These are phyloP conservation scores for Leucosticte australis DNA, from an alignment of 2,113 vertebrate species.

Conservation along the genomic window DNA sequence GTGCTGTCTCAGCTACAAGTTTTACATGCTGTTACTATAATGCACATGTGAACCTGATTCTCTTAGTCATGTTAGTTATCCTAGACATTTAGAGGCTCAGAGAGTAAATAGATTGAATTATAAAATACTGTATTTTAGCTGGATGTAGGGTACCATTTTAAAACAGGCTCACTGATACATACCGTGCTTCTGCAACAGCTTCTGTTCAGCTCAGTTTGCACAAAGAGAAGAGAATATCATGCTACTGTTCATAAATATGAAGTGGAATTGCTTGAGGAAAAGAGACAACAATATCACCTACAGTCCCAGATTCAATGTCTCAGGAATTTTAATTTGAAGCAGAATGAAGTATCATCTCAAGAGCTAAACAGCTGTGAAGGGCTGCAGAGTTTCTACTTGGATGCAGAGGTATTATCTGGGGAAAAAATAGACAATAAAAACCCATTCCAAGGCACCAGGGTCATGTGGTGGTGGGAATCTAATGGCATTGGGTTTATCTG, in stretches of 20 bases:
- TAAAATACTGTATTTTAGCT: not conserved
- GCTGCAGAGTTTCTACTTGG: not conserved
- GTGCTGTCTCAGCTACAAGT: not conserved
- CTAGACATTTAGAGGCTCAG: not conserved
- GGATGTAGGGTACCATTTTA: not conserved
- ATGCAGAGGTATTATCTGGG: slow-evolving; percentile 17
- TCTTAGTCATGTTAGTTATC: not conserved
- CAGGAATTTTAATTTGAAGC: not conserved
- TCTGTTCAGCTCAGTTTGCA: slow-evolving; percentile 44
- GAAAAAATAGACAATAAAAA: not conserved
- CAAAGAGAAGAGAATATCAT: slow-evolving; percentile 60
- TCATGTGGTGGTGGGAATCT: not conserved
- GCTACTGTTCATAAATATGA: slow-evolving; percentile 35
- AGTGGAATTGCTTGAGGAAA: slow-evolving; percentile 58
- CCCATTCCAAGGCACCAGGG: not conserved
- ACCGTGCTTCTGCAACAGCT: slow-evolving; percentile 53
- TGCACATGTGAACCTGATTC: not conserved
- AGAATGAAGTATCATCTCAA: not conserved
- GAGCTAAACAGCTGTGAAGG: slow-evolving; percentile 13
- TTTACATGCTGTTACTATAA: not conserved
- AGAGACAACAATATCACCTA: slow-evolving; percentile 66
- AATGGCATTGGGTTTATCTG: not conserved
- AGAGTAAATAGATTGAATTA: not conserved
- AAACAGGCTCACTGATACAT: not conserved
- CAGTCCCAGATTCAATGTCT: slow-evolving; percentile 36